These are phyloP conservation scores for Pseudopipra pipra DNA, from an alignment of 2,113 vertebrate genomes.

Conservation along the genomic window DNA sequence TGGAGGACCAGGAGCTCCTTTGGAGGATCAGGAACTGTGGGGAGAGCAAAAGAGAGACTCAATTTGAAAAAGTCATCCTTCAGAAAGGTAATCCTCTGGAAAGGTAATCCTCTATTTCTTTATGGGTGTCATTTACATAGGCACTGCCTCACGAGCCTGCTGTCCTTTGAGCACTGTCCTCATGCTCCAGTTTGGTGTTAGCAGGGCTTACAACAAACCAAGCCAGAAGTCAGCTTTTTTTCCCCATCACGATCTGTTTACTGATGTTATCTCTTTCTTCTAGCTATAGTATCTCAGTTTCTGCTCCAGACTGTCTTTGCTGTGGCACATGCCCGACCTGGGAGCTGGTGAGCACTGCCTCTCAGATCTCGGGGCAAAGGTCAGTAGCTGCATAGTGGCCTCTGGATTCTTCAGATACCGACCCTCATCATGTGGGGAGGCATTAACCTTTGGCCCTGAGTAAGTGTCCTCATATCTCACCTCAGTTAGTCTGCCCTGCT, in stretches of 20 bases:
- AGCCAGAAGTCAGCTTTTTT: background rate
- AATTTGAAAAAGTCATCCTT: background rate
- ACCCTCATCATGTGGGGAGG: background rate
- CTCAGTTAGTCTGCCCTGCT: background rate
- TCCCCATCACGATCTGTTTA: background rate
- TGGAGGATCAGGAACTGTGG: background rate
- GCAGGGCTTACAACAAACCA: background rate
- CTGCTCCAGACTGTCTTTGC: background rate
- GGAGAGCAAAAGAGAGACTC: background rate
- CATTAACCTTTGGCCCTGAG: conserved; percentile 13
- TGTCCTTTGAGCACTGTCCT: background rate
- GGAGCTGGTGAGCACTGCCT: background rate
- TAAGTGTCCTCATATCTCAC: conserved; percentile 8
- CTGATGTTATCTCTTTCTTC: background rate
- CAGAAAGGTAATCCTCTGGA: background rate
- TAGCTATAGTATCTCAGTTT: background rate
- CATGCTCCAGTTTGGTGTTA: rapidly evolving
- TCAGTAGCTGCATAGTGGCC: background rate
- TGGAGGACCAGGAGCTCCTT: background rate
- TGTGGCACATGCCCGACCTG: rapidly evolving
- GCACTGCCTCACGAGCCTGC: background rate
- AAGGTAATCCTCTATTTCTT: background rate
- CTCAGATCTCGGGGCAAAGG: background rate
- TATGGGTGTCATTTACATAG: background rate
- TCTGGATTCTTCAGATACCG: background rate